Conservation (phyloP, 2,888 invertebrate genomes). For the Caenorhabditis sp. region DNA sequence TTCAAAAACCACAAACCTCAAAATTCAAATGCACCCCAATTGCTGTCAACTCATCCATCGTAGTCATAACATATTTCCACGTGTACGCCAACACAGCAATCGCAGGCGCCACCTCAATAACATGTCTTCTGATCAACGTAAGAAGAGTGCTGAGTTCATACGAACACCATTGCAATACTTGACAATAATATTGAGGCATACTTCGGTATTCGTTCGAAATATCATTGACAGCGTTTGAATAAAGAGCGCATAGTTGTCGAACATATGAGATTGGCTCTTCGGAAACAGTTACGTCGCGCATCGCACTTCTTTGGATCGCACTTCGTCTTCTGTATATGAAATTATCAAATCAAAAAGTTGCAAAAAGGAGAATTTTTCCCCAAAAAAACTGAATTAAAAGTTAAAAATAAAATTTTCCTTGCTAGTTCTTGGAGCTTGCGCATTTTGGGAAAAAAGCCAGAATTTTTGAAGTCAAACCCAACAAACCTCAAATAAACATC, state of each 20-base stretch:
- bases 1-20: constrained; percentile 74
- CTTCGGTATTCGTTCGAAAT: constrained; percentile 57
- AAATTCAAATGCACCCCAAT: constrained; percentile 88
- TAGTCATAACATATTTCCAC: constrained; percentile 64
- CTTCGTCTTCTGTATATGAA: constrained; percentile 45
- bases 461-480: neutral
- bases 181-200: constrained; percentile 57
- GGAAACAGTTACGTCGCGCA: constrained; percentile 49
- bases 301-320: constrained; percentile 51
- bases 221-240: constrained; percentile 59
- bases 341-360: neutral
- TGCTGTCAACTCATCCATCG: constrained; percentile 59
- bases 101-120: constrained; percentile 69
- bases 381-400: too few species aligned
- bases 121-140: constrained; percentile 63
- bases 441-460: too few species aligned
- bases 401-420: too few species aligned
- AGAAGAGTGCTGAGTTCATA: constrained; percentile 65
- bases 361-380: too few species aligned
- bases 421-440: too few species aligned
- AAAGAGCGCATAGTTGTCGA: constrained; percentile 51
- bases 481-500: constrained; percentile 59
- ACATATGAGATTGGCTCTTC: constrained; percentile 66
- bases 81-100: constrained; percentile 63
- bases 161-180: constrained; percentile 63